These are phyloP conservation scores for Esox masquinongy DNA, from an alignment of 2,797 vertebrate genomes.

Conservation along the genomic window DNA sequence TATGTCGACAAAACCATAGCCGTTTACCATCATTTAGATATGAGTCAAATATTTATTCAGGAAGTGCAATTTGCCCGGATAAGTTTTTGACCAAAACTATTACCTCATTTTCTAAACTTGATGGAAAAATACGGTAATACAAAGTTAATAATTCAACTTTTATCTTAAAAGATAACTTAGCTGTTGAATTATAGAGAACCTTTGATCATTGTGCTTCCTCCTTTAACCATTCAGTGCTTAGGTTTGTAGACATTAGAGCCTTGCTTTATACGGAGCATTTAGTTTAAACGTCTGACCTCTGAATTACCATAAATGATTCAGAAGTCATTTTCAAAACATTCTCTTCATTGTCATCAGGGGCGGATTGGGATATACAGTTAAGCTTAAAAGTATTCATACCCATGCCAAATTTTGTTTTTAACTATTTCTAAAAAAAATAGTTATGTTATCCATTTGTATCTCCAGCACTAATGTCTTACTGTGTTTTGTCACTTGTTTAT, in stretches of 20 bases:
- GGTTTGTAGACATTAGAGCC: not conserved
- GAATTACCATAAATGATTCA: not conserved
- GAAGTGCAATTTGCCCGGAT: not conserved
- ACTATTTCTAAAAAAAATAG: too few species aligned
- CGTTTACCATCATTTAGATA: not conserved
- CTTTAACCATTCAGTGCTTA: not conserved
- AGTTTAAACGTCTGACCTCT: not conserved
- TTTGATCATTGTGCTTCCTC: conserved; percentile 4
- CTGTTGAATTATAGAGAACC: conserved; percentile 1
- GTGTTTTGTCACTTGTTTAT: too few species aligned
- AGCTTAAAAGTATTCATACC: too few species aligned
- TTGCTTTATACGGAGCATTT: too few species aligned
- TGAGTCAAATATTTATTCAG: conserved; percentile 4
- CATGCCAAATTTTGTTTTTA: too few species aligned
- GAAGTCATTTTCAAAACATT: not conserved
- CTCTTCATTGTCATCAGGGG: not conserved
- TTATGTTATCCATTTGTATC: too few species aligned
- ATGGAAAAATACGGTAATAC: not conserved
- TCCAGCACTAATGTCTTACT: too few species aligned
- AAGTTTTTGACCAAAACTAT: not conserved
- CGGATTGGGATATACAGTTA: too few species aligned
- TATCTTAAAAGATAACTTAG: not conserved
- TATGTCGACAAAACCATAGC: not conserved
- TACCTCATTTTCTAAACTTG: not conserved
- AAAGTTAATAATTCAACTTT: not conserved